phyloP scores from a whole-genome alignment of 2,113 vertebrate species.

The Anthoscopus minutus region DNA sequence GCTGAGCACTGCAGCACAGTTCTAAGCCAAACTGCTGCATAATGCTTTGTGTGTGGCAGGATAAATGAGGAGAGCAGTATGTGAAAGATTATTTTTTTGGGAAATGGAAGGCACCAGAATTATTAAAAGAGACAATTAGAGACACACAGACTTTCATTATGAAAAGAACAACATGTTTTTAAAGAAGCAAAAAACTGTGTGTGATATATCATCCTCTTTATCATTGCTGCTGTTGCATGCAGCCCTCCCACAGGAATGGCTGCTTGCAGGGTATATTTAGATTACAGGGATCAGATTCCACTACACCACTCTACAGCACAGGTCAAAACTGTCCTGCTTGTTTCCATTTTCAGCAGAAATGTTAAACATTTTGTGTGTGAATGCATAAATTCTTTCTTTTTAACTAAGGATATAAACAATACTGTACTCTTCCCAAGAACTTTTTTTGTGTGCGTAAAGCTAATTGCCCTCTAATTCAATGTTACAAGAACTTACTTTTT shows the following conservation, averaged over 20 bases:
- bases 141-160: not conserved
- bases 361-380: not conserved
- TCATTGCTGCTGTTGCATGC: not conserved
- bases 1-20: not conserved
- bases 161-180: not conserved
- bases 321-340: not conserved
- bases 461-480: not conserved
- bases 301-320: not conserved
- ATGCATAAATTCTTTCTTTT: not conserved
- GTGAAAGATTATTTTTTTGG: not conserved
- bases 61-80: not conserved
- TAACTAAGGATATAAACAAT: not conserved
- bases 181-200: not conserved
- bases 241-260: not conserved
- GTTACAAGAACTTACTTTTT: not conserved
- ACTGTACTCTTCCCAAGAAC: not conserved
- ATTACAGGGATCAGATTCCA: not conserved
- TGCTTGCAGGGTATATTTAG: constrained; percentile 23
- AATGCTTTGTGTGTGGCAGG: not conserved
- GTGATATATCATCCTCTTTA: constrained; percentile 3
- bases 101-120: not conserved
- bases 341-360: constrained; percentile 36
- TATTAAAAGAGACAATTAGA: not conserved
- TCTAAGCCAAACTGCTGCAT: not conserved
- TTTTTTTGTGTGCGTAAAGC: not conserved